Evolutionary conservation across 2,888 invertebrate genomes (phyloP), one percentile per base, ranked within the genome.

Genomic region (Temnothorax unifasciatus): DNA sequence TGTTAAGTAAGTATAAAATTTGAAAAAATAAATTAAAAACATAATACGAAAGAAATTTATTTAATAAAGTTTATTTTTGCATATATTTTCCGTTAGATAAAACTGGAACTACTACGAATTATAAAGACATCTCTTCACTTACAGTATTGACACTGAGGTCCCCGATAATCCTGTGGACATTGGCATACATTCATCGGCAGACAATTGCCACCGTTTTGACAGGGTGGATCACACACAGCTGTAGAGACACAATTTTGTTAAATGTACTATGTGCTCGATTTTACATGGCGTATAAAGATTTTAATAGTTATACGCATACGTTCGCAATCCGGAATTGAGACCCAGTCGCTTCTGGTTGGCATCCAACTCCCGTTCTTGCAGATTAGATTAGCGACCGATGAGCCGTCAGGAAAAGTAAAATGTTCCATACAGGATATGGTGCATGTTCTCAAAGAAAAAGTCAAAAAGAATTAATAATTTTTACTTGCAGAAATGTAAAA

Each of bases 151-250:
- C 97, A 97, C 91, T 96, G 96, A 0, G 96, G 96, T n/a, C 97
- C 97, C 85, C 96, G 96, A 91, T 95, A 97, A 2, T 96, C 96
- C 87, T 96, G 95, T 0, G 97, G 96, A 93, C 98, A 99, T 89
- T 97, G 97, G 90, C 98, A 99, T 2, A 96, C 95, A 92, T 98
- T 97, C 13, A 97, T 96, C 0, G 97, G 96, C 0, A 98, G 95
- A 93, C 98, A 99, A n/a, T 96, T 96, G 0, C 98, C 98, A 0
- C 97, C 98, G 92, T 98, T 98, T 85, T 96, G 93, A 92, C 98
- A 99, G 0, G 97, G 96, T 0, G 98, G 98, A 75, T 95, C 94
- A 89, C 97, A 97, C 34, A 96, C 95, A 5, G 97, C 96, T 96
- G 92, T 41, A 94, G 93, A 34, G 8, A 50, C 29, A 66, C 11